Percentiles rank a stretch among this genome's conserved stretches.
These are phyloP conservation scores for Hydractinia symbiolongicarpus DNA, from an alignment of 30 jellyfish, hydroid and myxozoan species.

Conservation along the genomic window DNA sequence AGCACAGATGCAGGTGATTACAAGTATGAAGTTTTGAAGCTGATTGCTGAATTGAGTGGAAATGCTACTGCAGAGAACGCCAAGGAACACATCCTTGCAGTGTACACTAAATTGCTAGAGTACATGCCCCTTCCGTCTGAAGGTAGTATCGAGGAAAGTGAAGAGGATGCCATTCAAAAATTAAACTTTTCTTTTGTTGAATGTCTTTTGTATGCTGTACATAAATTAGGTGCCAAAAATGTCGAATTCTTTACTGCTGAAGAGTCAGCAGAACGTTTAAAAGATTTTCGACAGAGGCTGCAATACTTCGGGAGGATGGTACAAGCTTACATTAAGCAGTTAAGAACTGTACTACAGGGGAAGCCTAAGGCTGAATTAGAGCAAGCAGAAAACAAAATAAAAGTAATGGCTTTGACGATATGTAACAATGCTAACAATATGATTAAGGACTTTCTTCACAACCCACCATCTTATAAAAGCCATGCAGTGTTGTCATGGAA, in stretches of 20 bases:
- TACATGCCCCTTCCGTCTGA: slow-evolving; percentile 82
- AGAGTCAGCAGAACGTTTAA: slow-evolving; percentile 63
- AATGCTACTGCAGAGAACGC: slow-evolving; percentile 76
- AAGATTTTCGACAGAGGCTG: slow-evolving; percentile 66
- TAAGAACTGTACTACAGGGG: slow-evolving; percentile 65
- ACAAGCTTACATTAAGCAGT: slow-evolving; percentile 76
- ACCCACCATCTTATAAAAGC: slow-evolving; percentile 92
- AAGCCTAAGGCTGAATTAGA: slow-evolving; percentile 67
- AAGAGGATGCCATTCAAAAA: slow-evolving; percentile 51
- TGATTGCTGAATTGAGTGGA: slow-evolving; percentile 66
- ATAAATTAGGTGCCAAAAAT: slow-evolving; percentile 71
- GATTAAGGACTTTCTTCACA: slow-evolving; percentile 88
- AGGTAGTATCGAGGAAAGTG: slow-evolving; percentile 50
- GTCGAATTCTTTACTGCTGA: slow-evolving; percentile 48
- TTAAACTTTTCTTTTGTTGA: slow-evolving; percentile 80
- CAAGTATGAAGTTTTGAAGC: slow-evolving; percentile 73
- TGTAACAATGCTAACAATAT: slow-evolving; percentile 66
- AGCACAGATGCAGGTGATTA: slow-evolving; percentile 84
- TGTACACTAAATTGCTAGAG: slow-evolving; percentile 58
- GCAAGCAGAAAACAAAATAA: slow-evolving; percentile 62
- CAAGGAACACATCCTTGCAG: slow-evolving; percentile 53
- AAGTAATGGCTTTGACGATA: slow-evolving; percentile 63
- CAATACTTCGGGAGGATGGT: slow-evolving; percentile 88
- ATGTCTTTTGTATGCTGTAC: slow-evolving; percentile 67
- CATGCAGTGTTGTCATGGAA: slow-evolving; percentile 72